Percentiles rank a stretch among this genome's conserved stretches.
phyloP scores from a whole-genome alignment of 2,888 invertebrate species.

The Steromphala cineraria region DNA sequence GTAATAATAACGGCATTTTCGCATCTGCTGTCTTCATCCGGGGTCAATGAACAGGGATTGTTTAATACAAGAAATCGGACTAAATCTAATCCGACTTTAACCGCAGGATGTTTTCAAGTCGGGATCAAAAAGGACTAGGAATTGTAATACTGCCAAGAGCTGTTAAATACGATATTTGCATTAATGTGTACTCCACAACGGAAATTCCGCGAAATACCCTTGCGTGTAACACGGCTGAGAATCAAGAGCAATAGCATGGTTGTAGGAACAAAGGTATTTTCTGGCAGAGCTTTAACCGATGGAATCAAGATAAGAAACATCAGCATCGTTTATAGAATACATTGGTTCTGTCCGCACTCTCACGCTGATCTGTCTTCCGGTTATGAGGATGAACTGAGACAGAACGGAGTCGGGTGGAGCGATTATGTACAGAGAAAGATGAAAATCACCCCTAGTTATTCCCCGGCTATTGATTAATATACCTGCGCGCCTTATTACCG shows the following conservation, averaged over 20 bases:
- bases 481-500: neutral
- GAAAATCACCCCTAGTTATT: conserved; percentile 14
- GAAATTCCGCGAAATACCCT: conserved; percentile 8
- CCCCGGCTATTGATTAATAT: neutral
- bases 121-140: neutral
- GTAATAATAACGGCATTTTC: neutral
- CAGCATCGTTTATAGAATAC: neutral
- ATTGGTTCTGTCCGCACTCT: neutral
- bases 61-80: conserved; percentile 7
- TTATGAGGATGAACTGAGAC: neutral
- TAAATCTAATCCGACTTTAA: neutral
- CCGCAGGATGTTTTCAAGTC: neutral
- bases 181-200: neutral
- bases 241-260: neutral
- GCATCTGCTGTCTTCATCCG: neutral
- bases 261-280: conserved; percentile 1
- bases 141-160: neutral
- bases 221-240: neutral
- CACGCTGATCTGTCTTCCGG: neutral
- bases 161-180: conserved; percentile 5
- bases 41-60: neutral
- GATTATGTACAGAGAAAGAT: neutral
- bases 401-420: neutral
- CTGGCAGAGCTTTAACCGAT: neutral
- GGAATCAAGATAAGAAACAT: neutral